Base-by-base conservation (phyloP, 2,113 vertebrate species). In the Mirounga angustirostris region DNA sequence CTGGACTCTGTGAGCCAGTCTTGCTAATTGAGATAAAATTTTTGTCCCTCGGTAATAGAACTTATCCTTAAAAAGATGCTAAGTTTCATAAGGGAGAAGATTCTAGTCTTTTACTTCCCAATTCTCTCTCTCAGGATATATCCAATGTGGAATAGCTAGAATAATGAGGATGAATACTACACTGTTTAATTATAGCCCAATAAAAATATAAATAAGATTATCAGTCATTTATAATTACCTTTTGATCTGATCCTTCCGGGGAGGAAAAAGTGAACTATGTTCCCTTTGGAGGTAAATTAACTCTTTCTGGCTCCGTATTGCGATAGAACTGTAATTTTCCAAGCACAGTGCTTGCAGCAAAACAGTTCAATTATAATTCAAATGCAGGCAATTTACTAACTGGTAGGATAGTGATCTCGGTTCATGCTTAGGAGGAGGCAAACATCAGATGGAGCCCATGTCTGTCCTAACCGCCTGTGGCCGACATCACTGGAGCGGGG, bases 201-300 rank as follows among this genome's bases (percentile, higher is more conserved):
- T 98, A 97, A 97, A 98, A 98, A 97, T 92, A 96, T 96, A 97
- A 98, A 95, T 97, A 96, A 90, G 30, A 83, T 83, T 92, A 91
- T 96, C 94, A 97, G 94, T 96, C 97, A 94, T 79, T 97, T 96
- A 84, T 96, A 97, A 98, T 98, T 98, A 97, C 78, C 84, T 91
- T 94, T 98, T 96, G 92, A 95, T 97, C 92, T 97, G 90, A 96
- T 97, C 92, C 71, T 98, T 98, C 97, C 78, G 19, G 91, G 89
- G 71, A 97, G 89, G 91, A 95, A 98, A 89, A 87, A 84, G 74
- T 92, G 96, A 96, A 97, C 86, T 89, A 50, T 59, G 18, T 52
- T 96, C 69, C 63, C 69, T 96, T 92, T 93, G 80, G 92, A 95
- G 16, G 88, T 30, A n/a, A 96, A 94, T 98, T 97, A 97, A 98